These are phyloP conservation scores for Bothrops jararaca DNA, from an alignment of 2,113 vertebrate genomes.

Conservation along the genomic window DNA sequence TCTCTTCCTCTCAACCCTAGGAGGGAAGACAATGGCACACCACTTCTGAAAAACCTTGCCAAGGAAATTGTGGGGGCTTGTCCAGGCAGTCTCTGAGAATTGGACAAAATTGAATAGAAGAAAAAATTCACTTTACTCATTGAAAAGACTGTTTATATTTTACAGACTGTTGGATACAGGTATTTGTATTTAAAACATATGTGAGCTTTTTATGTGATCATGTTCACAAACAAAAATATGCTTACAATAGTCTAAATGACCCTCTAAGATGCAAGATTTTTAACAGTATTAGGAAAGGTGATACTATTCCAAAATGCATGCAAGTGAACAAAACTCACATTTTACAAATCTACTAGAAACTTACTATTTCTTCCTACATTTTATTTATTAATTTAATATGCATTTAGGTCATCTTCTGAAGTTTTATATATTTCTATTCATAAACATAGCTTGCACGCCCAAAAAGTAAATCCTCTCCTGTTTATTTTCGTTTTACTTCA, in stretches of 20 bases:
- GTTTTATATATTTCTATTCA: not conserved
- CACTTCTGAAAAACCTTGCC: not conserved
- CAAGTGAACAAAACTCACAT: not conserved
- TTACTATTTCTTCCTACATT: not conserved
- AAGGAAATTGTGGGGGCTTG: not conserved
- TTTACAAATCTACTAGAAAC: not conserved
- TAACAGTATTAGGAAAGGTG: not conserved
- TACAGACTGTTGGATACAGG: not conserved
- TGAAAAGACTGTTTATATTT: not conserved
- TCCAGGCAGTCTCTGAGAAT: not conserved
- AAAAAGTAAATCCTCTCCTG: not conserved
- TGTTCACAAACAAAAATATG: not conserved
- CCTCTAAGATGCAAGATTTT: not conserved
- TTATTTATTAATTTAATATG: not conserved
- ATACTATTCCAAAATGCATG: not conserved
- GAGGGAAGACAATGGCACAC: not conserved
- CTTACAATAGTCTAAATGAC: not conserved
- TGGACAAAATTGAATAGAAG: not conserved
- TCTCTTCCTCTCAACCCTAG: not conserved
- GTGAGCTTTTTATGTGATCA: not conserved
- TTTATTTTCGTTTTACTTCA: not conserved
- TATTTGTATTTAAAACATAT: not conserved
- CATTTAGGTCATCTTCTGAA: not conserved
- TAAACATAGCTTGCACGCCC: not conserved
- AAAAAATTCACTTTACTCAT: not conserved